Percentiles rank a stretch among this genome's conserved stretches.
These are phyloP conservation scores for Tholera decimalis DNA, from an alignment of 2,888 invertebrate species.

Conservation along the genomic window DNA sequence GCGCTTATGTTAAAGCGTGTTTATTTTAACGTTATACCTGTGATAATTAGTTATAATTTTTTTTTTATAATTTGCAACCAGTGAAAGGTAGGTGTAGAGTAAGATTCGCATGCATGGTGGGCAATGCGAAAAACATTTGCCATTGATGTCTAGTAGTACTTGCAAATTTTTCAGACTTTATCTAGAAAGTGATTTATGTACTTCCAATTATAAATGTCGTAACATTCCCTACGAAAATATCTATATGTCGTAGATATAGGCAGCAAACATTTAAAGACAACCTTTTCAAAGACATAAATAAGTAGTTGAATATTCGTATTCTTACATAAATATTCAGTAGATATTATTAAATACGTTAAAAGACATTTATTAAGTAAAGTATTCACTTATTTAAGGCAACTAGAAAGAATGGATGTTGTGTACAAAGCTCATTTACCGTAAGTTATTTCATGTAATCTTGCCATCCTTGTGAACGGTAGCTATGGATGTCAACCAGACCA, in stretches of 20 bases:
- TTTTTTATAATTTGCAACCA: conserved; percentile 70
- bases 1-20: conserved; percentile 79
- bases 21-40: conserved; percentile 89
- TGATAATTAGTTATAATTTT: conserved; percentile 89
- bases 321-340: conserved; percentile 12
- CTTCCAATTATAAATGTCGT: conserved; percentile 31
- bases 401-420: conserved; percentile 21
- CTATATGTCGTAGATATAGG: conserved; percentile 21
- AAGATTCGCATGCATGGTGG: conserved; percentile 61
- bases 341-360: conserved; percentile 9
- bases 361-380: conserved; percentile 14
- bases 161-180: conserved; percentile 10
- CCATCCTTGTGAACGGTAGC: conserved; percentile 45
- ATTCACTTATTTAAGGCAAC: conserved; percentile 20
- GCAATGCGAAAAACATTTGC: conserved; percentile 62
- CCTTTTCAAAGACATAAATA: neutral
- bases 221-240: conserved; percentile 35
- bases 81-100: conserved; percentile 67
- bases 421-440: conserved; percentile 38
- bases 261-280: conserved; percentile 38
- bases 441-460: conserved; percentile 55
- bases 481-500: conserved; percentile 13
- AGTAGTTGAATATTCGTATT: conserved; percentile 20
- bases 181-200: conserved; percentile 26
- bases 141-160: conserved; percentile 66